Base-by-base conservation (phyloP, 2,888 invertebrate species). In the Agrotis puta region DNA sequence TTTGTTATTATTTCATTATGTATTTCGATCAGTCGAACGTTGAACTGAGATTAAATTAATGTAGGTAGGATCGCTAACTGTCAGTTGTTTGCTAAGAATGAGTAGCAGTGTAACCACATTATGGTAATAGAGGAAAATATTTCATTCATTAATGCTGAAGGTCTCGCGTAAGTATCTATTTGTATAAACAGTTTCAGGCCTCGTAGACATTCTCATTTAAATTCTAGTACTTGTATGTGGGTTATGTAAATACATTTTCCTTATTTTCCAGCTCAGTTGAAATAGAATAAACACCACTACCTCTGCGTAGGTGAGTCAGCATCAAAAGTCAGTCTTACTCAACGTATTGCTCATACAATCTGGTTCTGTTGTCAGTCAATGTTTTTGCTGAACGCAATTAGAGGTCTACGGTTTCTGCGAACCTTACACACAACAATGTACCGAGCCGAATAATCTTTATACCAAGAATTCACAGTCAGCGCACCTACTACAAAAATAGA, bases 341-440 rank as follows among this genome's bases (percentile, higher is more conserved):
- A 93, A 91, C 87, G 88, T 73, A 91, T 92, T 93, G 92, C 88
- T 93, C 93, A 92, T 91, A 90, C 89, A 88, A 91, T 90, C 87
- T 89, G 88, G 93, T 93, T 93, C 94, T 92, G 89, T 56, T 74
- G 74, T 69, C 74, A 77, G 77, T 81, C 74, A 22, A 73, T 74
- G 82, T 94, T 94, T 94, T 93, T 93, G 92, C 91, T 89, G 85
- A 88, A 83, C 87, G 85, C 92, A 94, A 94, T 94, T 94, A 94
- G 89, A 91, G 89, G 89, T 85, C 80, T 62, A 70, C 50, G 48
- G 59, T 70, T 90, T 90, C 91, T 88, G 79, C 81, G 91, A 91
- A 91, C 79, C 83, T 74, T 74, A 69, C 73, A 64, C 73, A 83
- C 79, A 85, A 88, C 89, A 89, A 84, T 86, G 83, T 87, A 85